Conservation (phyloP, 2,888 invertebrate genomes). For the Sesamia inferens region DNA sequence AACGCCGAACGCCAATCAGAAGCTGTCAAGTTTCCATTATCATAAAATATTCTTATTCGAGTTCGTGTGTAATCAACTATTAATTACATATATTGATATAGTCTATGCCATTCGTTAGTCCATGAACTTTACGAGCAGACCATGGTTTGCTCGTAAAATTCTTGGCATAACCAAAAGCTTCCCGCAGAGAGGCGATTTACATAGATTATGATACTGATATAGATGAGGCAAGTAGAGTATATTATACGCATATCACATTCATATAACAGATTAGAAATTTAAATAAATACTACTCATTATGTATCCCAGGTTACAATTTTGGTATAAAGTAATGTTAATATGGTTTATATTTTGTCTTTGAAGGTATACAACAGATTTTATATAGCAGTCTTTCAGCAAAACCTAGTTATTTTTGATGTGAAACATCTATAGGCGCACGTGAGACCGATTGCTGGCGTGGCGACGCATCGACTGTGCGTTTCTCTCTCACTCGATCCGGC, state of each 20-base stretch:
- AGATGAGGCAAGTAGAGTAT: slow-evolving; percentile 8
- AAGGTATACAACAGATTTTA: no score
- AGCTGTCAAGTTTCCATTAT: slow-evolving; percentile 34
- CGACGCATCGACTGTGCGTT: no score
- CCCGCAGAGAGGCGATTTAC: slow-evolving; percentile 35
- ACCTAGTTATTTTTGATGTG: no score
- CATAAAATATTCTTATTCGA: slow-evolving; percentile 41
- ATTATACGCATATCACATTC: not conserved
- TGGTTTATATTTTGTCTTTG: no score
- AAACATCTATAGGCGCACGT: no score
- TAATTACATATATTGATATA: slow-evolving; percentile 49
- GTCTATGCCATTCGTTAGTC: slow-evolving; percentile 22
- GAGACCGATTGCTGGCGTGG: no score
- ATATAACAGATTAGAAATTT: not conserved
- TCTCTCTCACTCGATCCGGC: no score
- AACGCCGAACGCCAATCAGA: slow-evolving; percentile 25
- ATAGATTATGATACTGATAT: slow-evolving; percentile 7
- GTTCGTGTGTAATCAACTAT: slow-evolving; percentile 41
- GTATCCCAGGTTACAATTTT: not conserved
- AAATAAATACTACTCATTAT: not conserved
- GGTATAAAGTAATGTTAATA: no score
- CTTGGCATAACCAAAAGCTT: slow-evolving; percentile 26
- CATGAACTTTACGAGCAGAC: not conserved
- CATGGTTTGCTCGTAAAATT: slow-evolving; percentile 44
- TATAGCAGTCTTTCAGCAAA: no score